Percentiles rank a stretch among this genome's conserved stretches.
These are phyloP conservation scores for Tenthredo mesomela DNA, from an alignment of 2,888 invertebrate genomes.

Conservation along the genomic window DNA sequence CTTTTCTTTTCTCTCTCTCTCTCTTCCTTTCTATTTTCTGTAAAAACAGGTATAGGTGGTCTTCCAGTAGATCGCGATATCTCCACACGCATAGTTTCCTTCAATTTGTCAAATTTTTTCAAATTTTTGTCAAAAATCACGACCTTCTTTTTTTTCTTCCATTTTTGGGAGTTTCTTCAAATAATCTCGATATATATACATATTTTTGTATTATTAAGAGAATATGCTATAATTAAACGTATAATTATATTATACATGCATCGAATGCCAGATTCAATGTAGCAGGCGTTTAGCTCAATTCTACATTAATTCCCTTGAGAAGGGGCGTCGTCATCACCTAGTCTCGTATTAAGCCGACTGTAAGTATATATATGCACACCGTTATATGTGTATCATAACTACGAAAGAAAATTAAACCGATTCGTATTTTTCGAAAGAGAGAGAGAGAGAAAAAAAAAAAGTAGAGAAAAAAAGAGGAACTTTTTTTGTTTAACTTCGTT, in stretches of 20 bases:
- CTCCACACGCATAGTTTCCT: not conserved
- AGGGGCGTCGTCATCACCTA: slow-evolving; percentile 3
- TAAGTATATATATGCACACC: not conserved
- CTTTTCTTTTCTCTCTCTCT: not conserved
- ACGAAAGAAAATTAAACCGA: too few relatives aligned
- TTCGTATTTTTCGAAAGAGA: too few relatives aligned
- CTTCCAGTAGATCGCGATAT: not conserved
- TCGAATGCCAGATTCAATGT: not conserved
- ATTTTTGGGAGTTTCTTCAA: too few relatives aligned
- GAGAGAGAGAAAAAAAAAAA: too few relatives aligned
- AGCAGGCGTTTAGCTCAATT: slow-evolving; percentile 31
- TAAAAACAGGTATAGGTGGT: not conserved
- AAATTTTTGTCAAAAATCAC: not conserved
- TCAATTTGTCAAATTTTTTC: not conserved
- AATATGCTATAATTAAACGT: not conserved
- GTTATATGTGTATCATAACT: too few relatives aligned
- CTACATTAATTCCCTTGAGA: slow-evolving; percentile 35
- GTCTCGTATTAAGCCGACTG: not conserved
- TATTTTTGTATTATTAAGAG: not conserved
- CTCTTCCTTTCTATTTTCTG: not conserved
- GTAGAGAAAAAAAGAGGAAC: too few relatives aligned
- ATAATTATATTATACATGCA: not conserved
- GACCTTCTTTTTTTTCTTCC: not conserved
- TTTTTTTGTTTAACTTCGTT: not conserved
- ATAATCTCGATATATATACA: not conserved